Evolutionary conservation across 1,140 invertebrate species (phyloP), one percentile per base, ranked within the genome.

Genomic region (Drosophila hydei): DNA sequence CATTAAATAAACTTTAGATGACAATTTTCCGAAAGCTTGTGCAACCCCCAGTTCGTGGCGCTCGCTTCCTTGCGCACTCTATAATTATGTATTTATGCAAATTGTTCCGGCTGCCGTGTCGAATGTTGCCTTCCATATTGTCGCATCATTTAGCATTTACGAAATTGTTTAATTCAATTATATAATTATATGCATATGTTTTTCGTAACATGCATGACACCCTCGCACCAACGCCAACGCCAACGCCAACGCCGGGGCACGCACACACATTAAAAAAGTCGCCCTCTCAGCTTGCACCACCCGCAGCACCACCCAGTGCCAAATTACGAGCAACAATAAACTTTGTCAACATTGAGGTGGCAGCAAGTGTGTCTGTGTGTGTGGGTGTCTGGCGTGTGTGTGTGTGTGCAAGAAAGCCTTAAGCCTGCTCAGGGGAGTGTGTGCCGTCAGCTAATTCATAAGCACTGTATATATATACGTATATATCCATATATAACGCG

Each of bases 111-210:
- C 36, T 36, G 25, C 43, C 63, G 54, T 40, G 54, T 27, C 55
- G 60, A 64, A 56, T 61, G 61, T 18, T 36, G 23, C 73, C 60
- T 60, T 72, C 72, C 79, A 85, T 85, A 84, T 88, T 83, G 78
- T 83, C 83, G 83, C 83, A 76, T 87, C 83, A 88, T 88, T 87
- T 87, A 87, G 36, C 83, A 87, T 87, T 83, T 87, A 81, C 83
- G 79, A 78, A 87, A 87, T 87, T 87, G 79, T 87, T 87, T 88
- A 87, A 87, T 87, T 87, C 78, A 87, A 87, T 87, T 87, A 87
- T 73, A 87, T 75, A 75, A 75, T 71, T 75, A 75, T 75, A 72
- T 72, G 72, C 72, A 75, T 75, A 75, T 75, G 72, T 59, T 74
- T 70, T 59, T 47, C 30, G 45, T 43, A 64, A 38, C 72, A 52